A percentile compares a stretch with the other conserved stretches of the same genome.
Conservation (phyloP, 2,888 invertebrate species). For the Apodemia duryi region DNA sequence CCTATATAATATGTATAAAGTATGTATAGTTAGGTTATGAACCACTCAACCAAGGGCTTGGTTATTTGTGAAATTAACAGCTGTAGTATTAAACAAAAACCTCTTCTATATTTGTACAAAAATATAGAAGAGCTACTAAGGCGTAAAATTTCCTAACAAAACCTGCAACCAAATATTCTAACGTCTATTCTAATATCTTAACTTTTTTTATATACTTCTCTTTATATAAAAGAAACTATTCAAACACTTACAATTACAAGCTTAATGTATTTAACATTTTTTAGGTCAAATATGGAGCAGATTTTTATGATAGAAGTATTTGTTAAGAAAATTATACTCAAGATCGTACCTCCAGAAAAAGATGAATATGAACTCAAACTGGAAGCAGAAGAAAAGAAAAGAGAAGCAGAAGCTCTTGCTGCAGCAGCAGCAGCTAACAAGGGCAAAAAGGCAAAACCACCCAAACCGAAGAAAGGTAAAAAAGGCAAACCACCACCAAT, state of each 20-base stretch:
- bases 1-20: no score
- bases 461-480: constrained; percentile 37
- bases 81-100: no score
- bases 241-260: neutral
- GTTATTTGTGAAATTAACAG: no score
- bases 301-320: constrained; percentile 72
- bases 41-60: no score
- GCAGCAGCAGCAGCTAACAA: constrained; percentile 50
- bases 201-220: no score
- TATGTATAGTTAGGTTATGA: no score
- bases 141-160: no score
- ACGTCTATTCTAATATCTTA: no score
- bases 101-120: no score
- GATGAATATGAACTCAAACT: constrained; percentile 63
- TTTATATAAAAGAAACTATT: no score
- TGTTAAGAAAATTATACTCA: constrained; percentile 63
- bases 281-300: constrained; percentile 54
- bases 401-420: constrained; percentile 56
- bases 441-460: constrained; percentile 37
- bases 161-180: no score
- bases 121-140: no score
- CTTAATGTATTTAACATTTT: neutral
- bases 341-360: constrained; percentile 64
- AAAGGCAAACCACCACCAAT: constrained; percentile 59
- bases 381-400: constrained; percentile 55